Evolutionary conservation across 2,888 invertebrate species (phyloP).

Genomic region (Limnephilus rhombicus): DNA sequence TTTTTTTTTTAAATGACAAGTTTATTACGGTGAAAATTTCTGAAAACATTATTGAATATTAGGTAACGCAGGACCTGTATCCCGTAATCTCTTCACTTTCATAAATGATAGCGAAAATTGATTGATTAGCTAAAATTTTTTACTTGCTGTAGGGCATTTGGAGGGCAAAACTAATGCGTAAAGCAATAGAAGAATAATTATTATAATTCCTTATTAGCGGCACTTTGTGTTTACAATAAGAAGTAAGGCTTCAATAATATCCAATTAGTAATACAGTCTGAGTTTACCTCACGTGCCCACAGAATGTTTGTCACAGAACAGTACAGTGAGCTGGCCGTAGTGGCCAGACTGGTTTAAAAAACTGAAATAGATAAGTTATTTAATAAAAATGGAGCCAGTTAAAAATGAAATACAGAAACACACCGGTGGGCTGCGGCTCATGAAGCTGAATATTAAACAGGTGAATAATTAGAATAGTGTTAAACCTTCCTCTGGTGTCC

Average conservation of each 20-base stretch:
- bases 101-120: not conserved
- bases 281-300: not conserved
- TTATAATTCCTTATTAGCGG: conserved; percentile 3
- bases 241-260: conserved; percentile 39
- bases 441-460: conserved; percentile 70
- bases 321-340: not conserved
- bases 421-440: conserved; percentile 69
- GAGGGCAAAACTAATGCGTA: not conserved
- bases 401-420: conserved; percentile 70
- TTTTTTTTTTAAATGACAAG: too few relatives aligned
- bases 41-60: too few relatives aligned
- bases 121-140: not conserved
- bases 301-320: not conserved
- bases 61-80: not conserved
- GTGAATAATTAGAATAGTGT: conserved; percentile 67
- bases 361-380: not conserved
- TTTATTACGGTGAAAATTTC: not conserved
- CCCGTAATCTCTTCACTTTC: not conserved
- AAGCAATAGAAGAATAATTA: conserved; percentile 4
- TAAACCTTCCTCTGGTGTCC: too few relatives aligned
- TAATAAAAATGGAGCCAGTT: conserved; percentile 66
- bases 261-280: conserved; percentile 25
- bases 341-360: not conserved
- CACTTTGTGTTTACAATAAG: conserved; percentile 2
- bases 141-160: not conserved